These are phyloP conservation scores for Agapornis canus DNA, from an alignment of 2,797 vertebrate genomes.

Conservation along the genomic window DNA sequence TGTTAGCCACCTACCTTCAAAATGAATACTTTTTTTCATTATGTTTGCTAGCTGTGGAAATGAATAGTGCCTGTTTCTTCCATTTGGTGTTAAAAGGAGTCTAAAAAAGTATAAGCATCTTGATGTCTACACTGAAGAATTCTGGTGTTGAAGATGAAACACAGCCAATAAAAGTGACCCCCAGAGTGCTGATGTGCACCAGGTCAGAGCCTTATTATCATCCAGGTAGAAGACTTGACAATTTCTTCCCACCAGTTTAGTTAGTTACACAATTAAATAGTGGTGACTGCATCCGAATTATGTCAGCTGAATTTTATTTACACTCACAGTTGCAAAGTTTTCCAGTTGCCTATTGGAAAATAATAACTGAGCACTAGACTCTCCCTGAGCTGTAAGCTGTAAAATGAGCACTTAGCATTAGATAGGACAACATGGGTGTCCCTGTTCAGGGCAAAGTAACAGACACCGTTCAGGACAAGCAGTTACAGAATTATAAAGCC, in stretches of 20 bases:
- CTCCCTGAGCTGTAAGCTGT: neutral
- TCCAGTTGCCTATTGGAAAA: neutral
- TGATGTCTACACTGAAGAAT: neutral
- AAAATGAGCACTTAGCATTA: neutral
- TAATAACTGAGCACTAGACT: neutral
- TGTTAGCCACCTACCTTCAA: neutral
- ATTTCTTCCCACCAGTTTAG: neutral
- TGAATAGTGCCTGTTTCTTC: neutral
- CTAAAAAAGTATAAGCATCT: neutral
- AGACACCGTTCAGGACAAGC: neutral
- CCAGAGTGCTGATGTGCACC: too few relatives aligned
- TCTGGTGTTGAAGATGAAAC: neutral
- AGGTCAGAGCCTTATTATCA: neutral
- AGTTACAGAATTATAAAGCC: conserved; percentile 18
- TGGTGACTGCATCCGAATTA: neutral
- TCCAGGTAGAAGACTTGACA: neutral
- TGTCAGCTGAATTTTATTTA: neutral
- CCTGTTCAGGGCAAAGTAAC: neutral
- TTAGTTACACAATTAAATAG: neutral
- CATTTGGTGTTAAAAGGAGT: neutral
- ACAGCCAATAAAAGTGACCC: neutral
- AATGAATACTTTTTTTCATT: neutral
- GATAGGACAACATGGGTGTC: neutral
- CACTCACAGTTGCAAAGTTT: neutral
- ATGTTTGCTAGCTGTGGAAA: neutral